These are phyloP conservation scores for Nycteola revayana DNA, from an alignment of 2,888 invertebrate genomes.

Conservation along the genomic window DNA sequence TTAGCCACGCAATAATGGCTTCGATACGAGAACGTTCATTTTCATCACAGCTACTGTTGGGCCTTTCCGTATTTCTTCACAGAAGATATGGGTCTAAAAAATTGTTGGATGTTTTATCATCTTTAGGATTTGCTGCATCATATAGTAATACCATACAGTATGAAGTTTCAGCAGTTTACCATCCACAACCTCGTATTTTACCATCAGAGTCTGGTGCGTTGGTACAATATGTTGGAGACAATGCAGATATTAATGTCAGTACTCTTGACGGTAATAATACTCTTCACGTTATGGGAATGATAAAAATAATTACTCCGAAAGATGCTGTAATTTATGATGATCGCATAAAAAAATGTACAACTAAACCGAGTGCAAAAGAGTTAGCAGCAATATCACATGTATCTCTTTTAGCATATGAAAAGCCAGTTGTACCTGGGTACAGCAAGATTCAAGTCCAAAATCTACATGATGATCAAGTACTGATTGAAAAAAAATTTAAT, in stretches of 20 bases:
- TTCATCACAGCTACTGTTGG: conserved; percentile 36
- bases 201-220: conserved; percentile 34
- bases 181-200: conserved; percentile 42
- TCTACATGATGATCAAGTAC: conserved; percentile 30
- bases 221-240: neutral
- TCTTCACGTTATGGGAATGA: neutral
- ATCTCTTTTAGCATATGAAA: conserved; percentile 29
- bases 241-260: neutral
- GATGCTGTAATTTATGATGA: conserved; percentile 24
- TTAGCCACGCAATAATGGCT: conserved; percentile 34
- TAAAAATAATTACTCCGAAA: neutral
- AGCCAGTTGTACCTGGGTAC: conserved; percentile 5
- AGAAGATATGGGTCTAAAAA: conserved; percentile 43
- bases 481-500: conserved; percentile 16
- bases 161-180: conserved; percentile 42
- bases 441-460: conserved; percentile 17
- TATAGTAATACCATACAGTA: conserved; percentile 37
- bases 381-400: conserved; percentile 31
- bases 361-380: conserved; percentile 24
- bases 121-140: conserved; percentile 43
- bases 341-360: conserved; percentile 38
- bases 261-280: neutral
- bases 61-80: conserved; percentile 36
- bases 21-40: conserved; percentile 27
- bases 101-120: conserved; percentile 40